phyloP scores from a whole-genome alignment of 2,113 vertebrate genomes.

The Diphyllodes magnificus region DNA sequence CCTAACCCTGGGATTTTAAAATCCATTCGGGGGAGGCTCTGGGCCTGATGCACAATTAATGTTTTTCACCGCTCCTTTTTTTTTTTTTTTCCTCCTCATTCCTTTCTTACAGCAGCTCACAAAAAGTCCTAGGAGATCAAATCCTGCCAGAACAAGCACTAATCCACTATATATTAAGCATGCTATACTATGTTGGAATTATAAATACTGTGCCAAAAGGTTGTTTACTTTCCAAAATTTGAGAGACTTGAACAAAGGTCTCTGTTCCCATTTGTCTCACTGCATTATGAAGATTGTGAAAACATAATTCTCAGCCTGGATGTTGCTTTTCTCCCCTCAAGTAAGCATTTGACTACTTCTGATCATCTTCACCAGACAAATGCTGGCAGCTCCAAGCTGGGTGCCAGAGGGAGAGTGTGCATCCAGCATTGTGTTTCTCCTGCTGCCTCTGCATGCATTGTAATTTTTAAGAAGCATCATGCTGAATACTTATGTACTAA shows the following conservation, averaged over 20 bases:
- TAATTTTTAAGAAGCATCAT: background rate
- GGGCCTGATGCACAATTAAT: background rate
- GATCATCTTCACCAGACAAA: background rate
- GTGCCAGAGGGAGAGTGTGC: background rate
- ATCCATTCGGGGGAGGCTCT: background rate
- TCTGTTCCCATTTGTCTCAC: conserved; percentile 31
- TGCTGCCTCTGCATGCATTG: background rate
- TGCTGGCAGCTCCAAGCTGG: background rate
- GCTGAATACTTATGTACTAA: background rate
- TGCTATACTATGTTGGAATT: conserved; percentile 1
- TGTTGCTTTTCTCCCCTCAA: background rate
- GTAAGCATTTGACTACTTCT: background rate
- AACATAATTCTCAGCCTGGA: background rate
- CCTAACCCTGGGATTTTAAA: conserved; percentile 20
- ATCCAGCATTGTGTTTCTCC: background rate
- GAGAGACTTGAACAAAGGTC: conserved; percentile 9
- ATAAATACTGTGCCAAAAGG: background rate
- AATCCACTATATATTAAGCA: conserved; percentile 34
- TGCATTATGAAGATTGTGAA: conserved; percentile 21
- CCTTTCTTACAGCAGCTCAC: background rate
- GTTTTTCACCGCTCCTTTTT: background rate
- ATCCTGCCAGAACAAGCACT: conserved; percentile 34
- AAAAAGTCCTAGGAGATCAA: conserved; percentile 28
- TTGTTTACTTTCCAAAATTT: conserved; percentile 33
- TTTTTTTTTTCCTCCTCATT: fast-evolving